Percentiles rank a stretch among this genome's conserved stretches.
Evolutionary conservation across 2,888 invertebrate genomes (phyloP).

Genomic region (Timema podura): DNA sequence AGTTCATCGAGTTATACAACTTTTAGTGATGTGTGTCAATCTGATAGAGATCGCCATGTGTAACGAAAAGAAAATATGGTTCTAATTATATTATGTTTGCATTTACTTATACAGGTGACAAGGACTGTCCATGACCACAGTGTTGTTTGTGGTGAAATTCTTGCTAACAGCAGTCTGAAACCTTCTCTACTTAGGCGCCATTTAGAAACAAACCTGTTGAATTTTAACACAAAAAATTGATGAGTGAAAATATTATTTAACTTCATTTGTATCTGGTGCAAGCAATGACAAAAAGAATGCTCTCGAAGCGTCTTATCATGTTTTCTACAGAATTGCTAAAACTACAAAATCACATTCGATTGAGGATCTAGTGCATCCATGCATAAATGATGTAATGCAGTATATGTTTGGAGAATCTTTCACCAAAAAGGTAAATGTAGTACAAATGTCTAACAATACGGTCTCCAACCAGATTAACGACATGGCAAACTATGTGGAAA

Average conservation of each 20-base stretch:
- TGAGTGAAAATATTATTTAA: neutral
- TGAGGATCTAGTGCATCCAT: no score
- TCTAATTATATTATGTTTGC: neutral
- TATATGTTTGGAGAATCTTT: neutral
- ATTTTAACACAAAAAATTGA: neutral
- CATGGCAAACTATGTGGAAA: neutral
- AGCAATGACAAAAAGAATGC: neutral
- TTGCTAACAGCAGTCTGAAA: slow-evolving; percentile 6
- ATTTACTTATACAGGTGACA: neutral
- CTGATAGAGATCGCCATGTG: neutral
- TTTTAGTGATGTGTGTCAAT: neutral
- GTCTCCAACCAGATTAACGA: neutral
- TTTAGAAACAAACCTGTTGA: neutral
- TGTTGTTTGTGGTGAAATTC: no score
- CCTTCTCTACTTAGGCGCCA: neutral
- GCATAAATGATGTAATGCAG: no score
- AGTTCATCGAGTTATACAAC: neutral
- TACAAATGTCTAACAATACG: neutral
- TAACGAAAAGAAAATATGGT: neutral
- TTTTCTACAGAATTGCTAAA: neutral
- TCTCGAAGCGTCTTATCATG: neutral
- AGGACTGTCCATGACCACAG: no score
- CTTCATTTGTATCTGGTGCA: neutral
- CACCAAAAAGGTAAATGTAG: neutral
- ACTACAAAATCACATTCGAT: no score